Base-by-base conservation (phyloP, 1,140 invertebrate species). In the Rhyzopertha dominica region DNA sequence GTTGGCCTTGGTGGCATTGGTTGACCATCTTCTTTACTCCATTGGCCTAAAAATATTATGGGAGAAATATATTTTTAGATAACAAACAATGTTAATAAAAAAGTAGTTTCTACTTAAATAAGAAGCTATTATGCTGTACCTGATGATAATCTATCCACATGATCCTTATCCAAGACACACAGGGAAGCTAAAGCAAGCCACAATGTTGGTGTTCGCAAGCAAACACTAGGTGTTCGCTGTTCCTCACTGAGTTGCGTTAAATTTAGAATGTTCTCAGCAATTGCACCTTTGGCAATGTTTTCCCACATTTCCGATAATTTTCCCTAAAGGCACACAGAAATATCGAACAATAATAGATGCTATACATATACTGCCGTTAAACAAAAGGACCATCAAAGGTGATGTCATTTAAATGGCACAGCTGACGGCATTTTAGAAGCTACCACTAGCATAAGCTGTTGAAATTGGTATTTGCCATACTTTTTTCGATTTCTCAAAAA, bases 161-260 rank as follows among this genome's bases (percentile, higher is more conserved):
- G 90, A 50, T 95, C 89, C 23, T 85, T 82, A 58, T 95, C 87
- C 18, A 95, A 72, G 2, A 97, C 89, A 70, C 93, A 95, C 0
- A 98, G 75, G 1, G 95, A 90, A 20, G 94, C 90, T 19, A 98
- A 69, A 0, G 93, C 86, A 32, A 97, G 65, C 95, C 95, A 99
- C 5, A 96, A 69, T 12, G 85, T 85, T 2, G 91, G 85, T 32
- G 82, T 84, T 53, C 79, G 77, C 23, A 95, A 74, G 67, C 91
- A 95, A 42, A 82, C 75, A 23, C 76, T 69, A 0, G 89, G 85
- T 14, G 74, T 71, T 43, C 91, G 76, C 37, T 83, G 78, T 25
- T 74, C 71, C 54, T 93, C 90, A 45, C 80, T 77, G 14, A 96
- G 64, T 53, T 84, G 81, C 0, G 91, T 93, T 9, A 98, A 69